Percentiles rank a stretch among this genome's conserved stretches.
These are phyloP conservation scores for Microcebus jonahi DNA, from an alignment of 2,113 vertebrate species.

Conservation along the genomic window DNA sequence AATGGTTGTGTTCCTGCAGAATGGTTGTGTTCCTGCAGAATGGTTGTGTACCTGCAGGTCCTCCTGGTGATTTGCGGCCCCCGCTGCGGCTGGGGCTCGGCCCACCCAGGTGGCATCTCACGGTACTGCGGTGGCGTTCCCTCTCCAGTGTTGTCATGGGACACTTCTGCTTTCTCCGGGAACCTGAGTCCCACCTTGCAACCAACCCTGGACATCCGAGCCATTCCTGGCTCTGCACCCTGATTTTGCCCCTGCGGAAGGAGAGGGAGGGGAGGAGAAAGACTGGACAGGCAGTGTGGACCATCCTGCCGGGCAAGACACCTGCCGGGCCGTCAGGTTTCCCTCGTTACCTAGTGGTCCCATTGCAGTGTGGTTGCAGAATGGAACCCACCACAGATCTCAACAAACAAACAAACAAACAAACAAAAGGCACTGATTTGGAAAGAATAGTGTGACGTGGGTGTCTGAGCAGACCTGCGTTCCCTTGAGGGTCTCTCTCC, in stretches of 20 bases:
- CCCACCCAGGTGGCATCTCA: background rate
- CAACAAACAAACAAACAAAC: constrained; percentile 28
- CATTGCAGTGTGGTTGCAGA: constrained; percentile 64
- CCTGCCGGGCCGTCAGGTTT: constrained; percentile 64
- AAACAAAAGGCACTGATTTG: background rate
- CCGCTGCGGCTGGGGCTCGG: background rate
- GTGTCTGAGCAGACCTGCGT: constrained; percentile 49
- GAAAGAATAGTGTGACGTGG: constrained; percentile 64
- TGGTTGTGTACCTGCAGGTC: fast-evolving
- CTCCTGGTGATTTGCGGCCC: background rate
- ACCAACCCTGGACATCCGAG: background rate
- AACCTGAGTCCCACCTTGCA: background rate
- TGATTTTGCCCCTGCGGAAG: background rate
- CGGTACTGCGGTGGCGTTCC: fast-evolving
- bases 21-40: too few species aligned
- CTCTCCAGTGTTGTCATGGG: background rate
- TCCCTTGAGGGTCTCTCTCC: background rate
- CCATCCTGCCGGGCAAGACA: constrained; percentile 54
- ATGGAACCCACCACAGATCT: constrained; percentile 27
- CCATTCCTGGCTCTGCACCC: background rate
- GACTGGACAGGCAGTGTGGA: background rate
- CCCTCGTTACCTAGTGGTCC: constrained; percentile 71
- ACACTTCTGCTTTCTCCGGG: background rate
- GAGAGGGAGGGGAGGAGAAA: background rate
- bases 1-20: too few species aligned